Conservation (phyloP, 2,113 vertebrate species). For the Candoia aspera region DNA sequence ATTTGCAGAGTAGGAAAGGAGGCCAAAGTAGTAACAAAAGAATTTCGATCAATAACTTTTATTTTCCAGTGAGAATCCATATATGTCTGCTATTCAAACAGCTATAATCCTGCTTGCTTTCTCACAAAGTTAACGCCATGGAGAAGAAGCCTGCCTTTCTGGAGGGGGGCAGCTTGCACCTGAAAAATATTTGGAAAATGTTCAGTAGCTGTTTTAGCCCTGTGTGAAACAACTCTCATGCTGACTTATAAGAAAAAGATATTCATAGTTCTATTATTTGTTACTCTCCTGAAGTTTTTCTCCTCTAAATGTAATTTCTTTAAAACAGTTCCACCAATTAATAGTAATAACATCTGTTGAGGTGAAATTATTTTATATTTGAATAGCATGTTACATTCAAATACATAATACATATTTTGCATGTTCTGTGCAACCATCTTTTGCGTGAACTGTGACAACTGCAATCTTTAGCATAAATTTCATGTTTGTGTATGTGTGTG, state of each 20-base stretch:
- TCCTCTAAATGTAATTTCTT: conserved; percentile 4
- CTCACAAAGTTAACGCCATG: no score
- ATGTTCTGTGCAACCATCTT: conserved; percentile 13
- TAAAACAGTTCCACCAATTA: conserved; percentile 30
- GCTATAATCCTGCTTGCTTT: no score
- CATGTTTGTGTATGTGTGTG: neutral
- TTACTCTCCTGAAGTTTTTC: conserved; percentile 10
- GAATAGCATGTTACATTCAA: conserved; percentile 33
- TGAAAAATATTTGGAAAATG: no score
- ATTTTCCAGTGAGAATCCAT: neutral
- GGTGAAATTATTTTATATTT: neutral
- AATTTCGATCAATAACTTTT: neutral
- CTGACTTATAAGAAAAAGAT: neutral
- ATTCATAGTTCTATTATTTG: conserved; percentile 31
- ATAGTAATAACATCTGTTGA: neutral
- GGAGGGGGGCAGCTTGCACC: no score
- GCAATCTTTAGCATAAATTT: neutral
- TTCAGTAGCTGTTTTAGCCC: no score
- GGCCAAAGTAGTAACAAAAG: neutral
- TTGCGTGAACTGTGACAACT: neutral
- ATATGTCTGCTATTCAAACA: no score
- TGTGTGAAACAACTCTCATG: no score
- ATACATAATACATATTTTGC: conserved; percentile 24
- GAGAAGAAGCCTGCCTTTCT: no score
- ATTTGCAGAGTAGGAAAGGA: neutral